Conservation (phyloP, 2,113 vertebrate genomes). For the Peucedramus taeniatus region DNA sequence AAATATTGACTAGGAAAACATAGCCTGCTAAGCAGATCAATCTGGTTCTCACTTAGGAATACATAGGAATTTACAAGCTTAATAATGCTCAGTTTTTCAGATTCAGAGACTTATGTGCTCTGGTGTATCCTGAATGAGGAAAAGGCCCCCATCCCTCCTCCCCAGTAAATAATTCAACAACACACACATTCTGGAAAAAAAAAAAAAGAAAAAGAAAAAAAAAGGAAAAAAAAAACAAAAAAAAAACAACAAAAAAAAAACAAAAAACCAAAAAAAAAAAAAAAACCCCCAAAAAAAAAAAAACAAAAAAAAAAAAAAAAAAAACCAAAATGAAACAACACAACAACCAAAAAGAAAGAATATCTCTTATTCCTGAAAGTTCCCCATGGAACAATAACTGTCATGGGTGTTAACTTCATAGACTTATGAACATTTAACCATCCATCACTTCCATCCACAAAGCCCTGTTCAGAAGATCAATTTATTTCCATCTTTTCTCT, state of each 20-base stretch:
- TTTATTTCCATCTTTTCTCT: neutral
- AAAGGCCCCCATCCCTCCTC: neutral
- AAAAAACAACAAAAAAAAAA: no score
- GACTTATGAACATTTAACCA: neutral
- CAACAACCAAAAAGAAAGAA: neutral
- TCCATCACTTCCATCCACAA: neutral
- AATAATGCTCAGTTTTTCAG: neutral
- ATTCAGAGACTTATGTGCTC: neutral
- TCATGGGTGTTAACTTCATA: neutral
- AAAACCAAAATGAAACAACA: neutral
- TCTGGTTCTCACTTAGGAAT: neutral
- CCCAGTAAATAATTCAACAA: neutral
- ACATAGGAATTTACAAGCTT: neutral
- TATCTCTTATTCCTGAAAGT: neutral
- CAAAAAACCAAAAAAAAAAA: accelerated
- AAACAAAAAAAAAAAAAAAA: no score
- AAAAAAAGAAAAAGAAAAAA: accelerated
- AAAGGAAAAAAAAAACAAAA: no score
- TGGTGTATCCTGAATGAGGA: neutral
- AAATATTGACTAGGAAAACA: slow-evolving; percentile 35
- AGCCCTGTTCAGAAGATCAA: neutral
- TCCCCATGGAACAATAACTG: neutral
- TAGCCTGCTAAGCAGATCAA: neutral
- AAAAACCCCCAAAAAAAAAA: no score
- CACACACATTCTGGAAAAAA: accelerated